Percentiles rank a stretch among this genome's conserved stretches.
These are phyloP conservation scores for Eumacrocentrus americanus DNA, from an alignment of 2,888 invertebrate genomes.

Conservation along the genomic window DNA sequence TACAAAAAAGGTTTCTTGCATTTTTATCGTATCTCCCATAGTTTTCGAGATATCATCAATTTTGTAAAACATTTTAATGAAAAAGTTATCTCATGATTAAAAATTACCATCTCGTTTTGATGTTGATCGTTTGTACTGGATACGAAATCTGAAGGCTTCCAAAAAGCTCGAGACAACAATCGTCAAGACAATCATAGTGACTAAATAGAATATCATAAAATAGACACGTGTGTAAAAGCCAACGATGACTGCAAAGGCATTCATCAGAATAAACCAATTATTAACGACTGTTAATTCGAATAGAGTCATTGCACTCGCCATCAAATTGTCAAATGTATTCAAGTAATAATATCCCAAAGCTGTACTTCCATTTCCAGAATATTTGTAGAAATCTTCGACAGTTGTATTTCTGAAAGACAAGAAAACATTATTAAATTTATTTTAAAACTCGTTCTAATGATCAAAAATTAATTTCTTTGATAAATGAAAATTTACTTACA, in stretches of 20 bases:
- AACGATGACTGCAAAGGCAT: conserved; percentile 77
- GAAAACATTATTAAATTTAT: too few relatives aligned
- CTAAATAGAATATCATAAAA: conserved; percentile 87
- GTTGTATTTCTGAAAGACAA: conserved; percentile 79
- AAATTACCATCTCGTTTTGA: conserved; percentile 74
- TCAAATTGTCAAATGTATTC: conserved; percentile 82
- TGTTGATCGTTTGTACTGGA: conserved; percentile 84
- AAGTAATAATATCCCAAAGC: conserved; percentile 84
- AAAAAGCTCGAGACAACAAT: conserved; percentile 89
- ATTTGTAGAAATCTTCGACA: conserved; percentile 82
- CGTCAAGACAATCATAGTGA: conserved; percentile 89
- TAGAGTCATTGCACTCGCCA: conserved; percentile 80
- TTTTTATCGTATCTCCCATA: too few relatives aligned
- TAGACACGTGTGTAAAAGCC: conserved; percentile 79
- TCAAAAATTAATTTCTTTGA: background rate
- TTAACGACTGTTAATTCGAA: conserved; percentile 91
- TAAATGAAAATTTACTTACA: conserved; percentile 65
- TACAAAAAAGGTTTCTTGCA: background rate
- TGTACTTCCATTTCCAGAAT: conserved; percentile 71
- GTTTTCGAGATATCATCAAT: too few relatives aligned
- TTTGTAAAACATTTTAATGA: too few relatives aligned
- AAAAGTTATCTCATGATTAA: too few relatives aligned
- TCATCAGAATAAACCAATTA: conserved; percentile 93
- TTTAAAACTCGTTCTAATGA: too few relatives aligned
- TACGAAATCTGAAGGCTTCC: conserved; percentile 86